A percentile compares a stretch with the other conserved stretches of the same genome.
Evolutionary conservation across 2,797 vertebrate species (phyloP).

Genomic region (Avahi laniger): DNA sequence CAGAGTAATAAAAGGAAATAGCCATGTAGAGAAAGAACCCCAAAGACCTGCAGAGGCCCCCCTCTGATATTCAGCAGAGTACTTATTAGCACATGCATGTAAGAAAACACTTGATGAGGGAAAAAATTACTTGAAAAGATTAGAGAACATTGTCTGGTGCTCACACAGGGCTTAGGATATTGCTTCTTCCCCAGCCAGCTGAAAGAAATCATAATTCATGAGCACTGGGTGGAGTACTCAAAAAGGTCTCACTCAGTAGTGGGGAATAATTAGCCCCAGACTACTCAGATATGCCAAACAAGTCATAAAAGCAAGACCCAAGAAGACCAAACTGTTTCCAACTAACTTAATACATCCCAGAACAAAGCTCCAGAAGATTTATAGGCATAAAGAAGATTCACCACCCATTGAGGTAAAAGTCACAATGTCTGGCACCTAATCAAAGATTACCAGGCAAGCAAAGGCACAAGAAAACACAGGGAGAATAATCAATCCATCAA

Average conservation of each 20-base stretch:
- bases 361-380: constrained; percentile 51
- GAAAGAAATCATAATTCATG: not conserved
- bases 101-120: not conserved
- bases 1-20: not conserved
- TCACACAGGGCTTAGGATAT: not conserved
- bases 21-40: not conserved
- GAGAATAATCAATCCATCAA: not conserved
- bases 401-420: constrained; percentile 8
- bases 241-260: not conserved
- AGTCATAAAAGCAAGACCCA: not conserved
- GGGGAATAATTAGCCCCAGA: not conserved
- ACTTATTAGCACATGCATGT: not conserved
- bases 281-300: not conserved
- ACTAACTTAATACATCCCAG: constrained; percentile 15
- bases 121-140: not conserved
- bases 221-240: not conserved
- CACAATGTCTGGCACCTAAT: not conserved
- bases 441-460: not conserved
- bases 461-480: not conserved
- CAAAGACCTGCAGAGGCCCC: not conserved
- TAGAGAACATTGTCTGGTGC: not conserved
- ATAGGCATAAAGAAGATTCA: not conserved
- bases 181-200: not conserved
- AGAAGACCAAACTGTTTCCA: not conserved
- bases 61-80: not conserved